These are phyloP conservation scores for Aphodius granarius DNA, from an alignment of 2,888 invertebrate genomes.

Conservation along the genomic window DNA sequence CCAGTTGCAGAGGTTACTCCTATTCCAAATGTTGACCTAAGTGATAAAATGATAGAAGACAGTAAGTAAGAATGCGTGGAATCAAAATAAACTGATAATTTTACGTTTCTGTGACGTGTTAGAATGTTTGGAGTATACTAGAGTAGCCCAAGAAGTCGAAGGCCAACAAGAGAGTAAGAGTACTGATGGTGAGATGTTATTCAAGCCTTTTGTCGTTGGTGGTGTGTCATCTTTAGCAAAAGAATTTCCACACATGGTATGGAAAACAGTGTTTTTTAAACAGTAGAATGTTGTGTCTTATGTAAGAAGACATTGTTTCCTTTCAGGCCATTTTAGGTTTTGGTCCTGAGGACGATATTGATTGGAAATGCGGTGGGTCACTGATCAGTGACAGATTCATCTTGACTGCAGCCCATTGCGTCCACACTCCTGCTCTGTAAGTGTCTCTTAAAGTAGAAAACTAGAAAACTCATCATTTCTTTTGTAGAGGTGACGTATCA, in stretches of 20 bases:
- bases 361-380: constrained; percentile 64
- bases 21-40: background rate
- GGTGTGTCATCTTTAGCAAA: constrained; percentile 29
- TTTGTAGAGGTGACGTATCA: constrained; percentile 45
- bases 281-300: background rate
- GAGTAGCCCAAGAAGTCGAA: constrained; percentile 20
- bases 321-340: constrained; percentile 31
- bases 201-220: constrained; percentile 26
- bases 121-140: constrained; percentile 20
- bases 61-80: background rate
- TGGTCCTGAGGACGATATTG: constrained; percentile 37
- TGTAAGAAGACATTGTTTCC: background rate
- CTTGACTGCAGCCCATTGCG: constrained; percentile 68
- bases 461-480: background rate
- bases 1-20: background rate
- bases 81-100: background rate
- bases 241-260: constrained; percentile 40
- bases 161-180: background rate
- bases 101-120: background rate
- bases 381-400: constrained; percentile 63
- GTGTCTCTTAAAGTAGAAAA: constrained; percentile 28
- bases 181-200: background rate
- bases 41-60: constrained; percentile 1
- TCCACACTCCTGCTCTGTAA: constrained; percentile 29
- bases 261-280: background rate